phyloP scores from a whole-genome alignment of 1,140 invertebrate genomes.

The Meloidogyne hapla region DNA sequence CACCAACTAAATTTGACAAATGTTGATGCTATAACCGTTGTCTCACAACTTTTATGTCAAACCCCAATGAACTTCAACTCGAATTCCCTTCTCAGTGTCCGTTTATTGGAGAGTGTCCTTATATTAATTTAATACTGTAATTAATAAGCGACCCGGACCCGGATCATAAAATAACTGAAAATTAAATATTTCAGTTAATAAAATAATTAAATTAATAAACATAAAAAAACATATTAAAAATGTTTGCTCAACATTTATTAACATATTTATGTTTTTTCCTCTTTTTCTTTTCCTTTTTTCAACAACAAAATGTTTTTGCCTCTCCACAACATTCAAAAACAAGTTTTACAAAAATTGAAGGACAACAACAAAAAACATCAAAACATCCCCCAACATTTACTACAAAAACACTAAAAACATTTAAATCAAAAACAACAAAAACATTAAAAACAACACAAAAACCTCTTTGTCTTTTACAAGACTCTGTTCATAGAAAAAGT shows the following conservation, averaged over 20 bases:
- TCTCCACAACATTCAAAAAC: neutral
- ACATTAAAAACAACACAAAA: neutral
- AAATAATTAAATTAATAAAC: too few species aligned
- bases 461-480: constrained; percentile 30
- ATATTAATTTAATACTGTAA: too few species aligned
- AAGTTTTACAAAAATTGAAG: neutral
- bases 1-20: too few species aligned
- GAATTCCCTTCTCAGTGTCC: too few species aligned
- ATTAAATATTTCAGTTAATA: too few species aligned
- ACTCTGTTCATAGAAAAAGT: constrained; percentile 57
- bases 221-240: neutral
- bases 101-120: too few species aligned
- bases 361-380: neutral
- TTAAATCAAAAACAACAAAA: neutral
- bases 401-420: neutral
- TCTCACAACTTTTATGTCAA: too few species aligned
- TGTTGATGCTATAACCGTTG: too few species aligned
- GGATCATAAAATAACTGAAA: too few species aligned
- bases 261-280: neutral
- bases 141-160: too few species aligned
- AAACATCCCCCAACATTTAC: neutral
- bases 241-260: neutral
- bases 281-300: neutral
- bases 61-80: too few species aligned
- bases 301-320: neutral